A percentile compares a stretch with the other conserved stretches of the same genome.
These are phyloP conservation scores for Platyscapa corneri DNA, from an alignment of 1,140 invertebrate species.

Conservation along the genomic window DNA sequence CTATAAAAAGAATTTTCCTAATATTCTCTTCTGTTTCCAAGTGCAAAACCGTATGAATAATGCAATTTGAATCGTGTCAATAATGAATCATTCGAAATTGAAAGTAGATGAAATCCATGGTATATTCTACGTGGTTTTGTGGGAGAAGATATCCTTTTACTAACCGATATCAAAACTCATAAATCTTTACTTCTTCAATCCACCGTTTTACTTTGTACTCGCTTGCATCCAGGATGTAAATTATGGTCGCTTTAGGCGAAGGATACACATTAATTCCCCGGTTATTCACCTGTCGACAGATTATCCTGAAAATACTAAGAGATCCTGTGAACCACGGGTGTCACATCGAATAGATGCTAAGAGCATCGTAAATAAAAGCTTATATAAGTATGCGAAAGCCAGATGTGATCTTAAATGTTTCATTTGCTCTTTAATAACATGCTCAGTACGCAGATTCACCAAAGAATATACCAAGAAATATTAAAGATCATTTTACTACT, in stretches of 20 bases:
- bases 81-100: slow-evolving; percentile 34
- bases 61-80: background rate
- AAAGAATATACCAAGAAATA: no score
- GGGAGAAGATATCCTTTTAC: slow-evolving; percentile 29
- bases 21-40: no score
- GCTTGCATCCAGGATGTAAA: background rate
- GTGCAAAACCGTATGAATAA: background rate
- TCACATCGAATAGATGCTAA: background rate
- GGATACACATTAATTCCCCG: background rate
- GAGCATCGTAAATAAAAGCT: background rate
- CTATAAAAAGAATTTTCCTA: no score
- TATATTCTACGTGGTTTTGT: background rate
- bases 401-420: background rate
- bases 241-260: slow-evolving; percentile 21
- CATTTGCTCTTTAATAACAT: no score
- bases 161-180: slow-evolving; percentile 24
- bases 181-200: background rate
- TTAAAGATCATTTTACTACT: no score
- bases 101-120: background rate
- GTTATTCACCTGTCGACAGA: slow-evolving; percentile 3
- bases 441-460: no score
- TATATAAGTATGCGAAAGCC: background rate
- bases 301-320: background rate
- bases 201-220: background rate
- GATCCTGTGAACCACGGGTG: background rate